These are phyloP conservation scores for Brachypalpus laphriformis DNA, from an alignment of 2,888 invertebrate genomes.

Conservation along the genomic window DNA sequence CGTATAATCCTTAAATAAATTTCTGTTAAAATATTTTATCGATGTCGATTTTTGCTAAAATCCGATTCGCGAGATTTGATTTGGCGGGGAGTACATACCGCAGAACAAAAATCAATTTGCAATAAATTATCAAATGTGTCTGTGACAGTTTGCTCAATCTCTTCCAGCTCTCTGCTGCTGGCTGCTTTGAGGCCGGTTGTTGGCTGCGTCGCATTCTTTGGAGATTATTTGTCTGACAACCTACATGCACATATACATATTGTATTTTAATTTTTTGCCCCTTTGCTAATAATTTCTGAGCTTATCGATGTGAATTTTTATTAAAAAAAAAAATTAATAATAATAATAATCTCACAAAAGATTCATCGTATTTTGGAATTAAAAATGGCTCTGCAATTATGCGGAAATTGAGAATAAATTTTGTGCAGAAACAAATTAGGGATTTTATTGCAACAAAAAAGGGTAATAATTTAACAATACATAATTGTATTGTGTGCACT, in stretches of 20 bases:
- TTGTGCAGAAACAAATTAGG: slow-evolving; percentile 20
- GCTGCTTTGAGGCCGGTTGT: neutral
- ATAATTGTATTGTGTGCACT: slow-evolving; percentile 25
- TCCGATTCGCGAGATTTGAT: slow-evolving; percentile 36
- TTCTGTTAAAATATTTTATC: slow-evolving; percentile 58
- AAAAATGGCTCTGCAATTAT: slow-evolving; percentile 38
- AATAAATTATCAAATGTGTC: slow-evolving; percentile 62
- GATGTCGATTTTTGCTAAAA: slow-evolving; percentile 23
- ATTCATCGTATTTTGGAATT: slow-evolving; percentile 54
- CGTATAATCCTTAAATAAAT: slow-evolving; percentile 60
- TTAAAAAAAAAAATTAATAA: neutral
- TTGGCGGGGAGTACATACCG: slow-evolving; percentile 20
- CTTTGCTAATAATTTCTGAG: slow-evolving; percentile 54
- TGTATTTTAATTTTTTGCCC: slow-evolving; percentile 27
- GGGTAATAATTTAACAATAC: slow-evolving; percentile 11
- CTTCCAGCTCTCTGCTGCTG: neutral
- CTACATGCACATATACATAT: slow-evolving; percentile 33
- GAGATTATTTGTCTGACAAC: slow-evolving; percentile 62
- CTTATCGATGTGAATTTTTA: slow-evolving; percentile 38
- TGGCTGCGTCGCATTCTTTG: slow-evolving; percentile 47
- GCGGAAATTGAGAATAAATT: slow-evolving; percentile 30
- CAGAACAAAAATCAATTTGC: slow-evolving; percentile 58
- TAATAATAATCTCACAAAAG: slow-evolving; percentile 37
- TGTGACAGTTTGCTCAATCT: slow-evolving; percentile 58
- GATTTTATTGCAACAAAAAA: slow-evolving; percentile 17